Base-by-base conservation (phyloP, 2,888 invertebrate genomes). In the Tinea semifulvella region DNA sequence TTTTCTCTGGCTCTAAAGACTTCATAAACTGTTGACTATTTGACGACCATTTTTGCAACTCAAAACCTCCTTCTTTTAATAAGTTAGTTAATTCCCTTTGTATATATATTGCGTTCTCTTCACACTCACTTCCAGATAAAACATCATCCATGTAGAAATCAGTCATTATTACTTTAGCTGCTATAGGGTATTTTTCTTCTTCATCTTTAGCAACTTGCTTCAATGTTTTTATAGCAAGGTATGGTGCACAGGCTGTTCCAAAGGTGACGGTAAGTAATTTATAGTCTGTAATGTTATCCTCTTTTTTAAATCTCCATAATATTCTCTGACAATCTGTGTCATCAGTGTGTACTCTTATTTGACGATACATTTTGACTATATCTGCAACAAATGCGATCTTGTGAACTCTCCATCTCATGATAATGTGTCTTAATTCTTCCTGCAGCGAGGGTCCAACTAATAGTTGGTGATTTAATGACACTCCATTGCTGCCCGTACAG, bases 351-450 rank as follows among this genome's bases (percentile, higher is more conserved):
- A 53, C 49, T 22, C 42, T 11, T 0, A 55, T 47, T 35, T 51
- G 50, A 7, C 56, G 16, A 35, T 54, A 57, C 54, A 56, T 57
- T 48, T 56, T 53, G 7, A 48, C 47, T 10, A 56, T 22, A 40
- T 55, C 56, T 1, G 54, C 55, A 2, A 48, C 46, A 16, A 57
- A 48, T 5, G 46, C 52, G 6, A 55, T 39, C 16, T 7, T 11
- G 36, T 56, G 47, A 7, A 1, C 38, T 49, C 56, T 43, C 51
- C 50, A 56, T 39, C 56, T 45, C 36, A 56, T 18, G n/a, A 56
- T 20, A 16, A 56, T 52, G 11, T 49, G 47, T 13, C 48, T 7
- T 14, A 56, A 26, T 10, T 56, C 52, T 27, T 53, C n/a, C n/a
- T n/a, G n/a, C n/a, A n/a, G n/a, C n/a, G n/a, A n/a, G n/a, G n/a